Evolutionary conservation across 2,797 vertebrate genomes (phyloP).

Genomic region (Mormyrus hasselquistii): DNA sequence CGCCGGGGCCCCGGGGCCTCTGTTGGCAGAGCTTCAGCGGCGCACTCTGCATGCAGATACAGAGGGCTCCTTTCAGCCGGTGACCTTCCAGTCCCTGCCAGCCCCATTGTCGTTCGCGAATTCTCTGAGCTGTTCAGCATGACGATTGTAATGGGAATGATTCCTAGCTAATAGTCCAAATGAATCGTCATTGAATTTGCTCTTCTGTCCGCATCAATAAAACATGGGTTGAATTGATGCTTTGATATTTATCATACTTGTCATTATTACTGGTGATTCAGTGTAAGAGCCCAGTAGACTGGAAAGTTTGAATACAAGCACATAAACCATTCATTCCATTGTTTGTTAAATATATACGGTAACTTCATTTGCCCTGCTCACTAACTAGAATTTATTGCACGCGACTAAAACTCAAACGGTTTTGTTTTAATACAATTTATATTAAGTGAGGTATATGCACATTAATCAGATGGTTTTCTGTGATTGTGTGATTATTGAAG

Average conservation of each 20-base stretch:
- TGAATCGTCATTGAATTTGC: background rate
- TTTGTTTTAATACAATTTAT: background rate
- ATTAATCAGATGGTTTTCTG: background rate
- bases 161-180: background rate
- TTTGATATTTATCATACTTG: conserved; percentile 2
- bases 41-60: background rate
- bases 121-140: background rate
- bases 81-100: background rate
- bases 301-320: background rate
- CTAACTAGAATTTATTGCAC: background rate
- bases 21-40: background rate
- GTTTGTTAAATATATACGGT: background rate
- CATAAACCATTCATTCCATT: background rate
- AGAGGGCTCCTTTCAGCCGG: background rate
- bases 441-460: background rate
- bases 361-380: background rate
- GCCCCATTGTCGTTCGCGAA: background rate
- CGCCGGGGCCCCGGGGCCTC: background rate
- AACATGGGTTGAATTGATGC: background rate
- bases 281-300: background rate
- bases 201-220: background rate
- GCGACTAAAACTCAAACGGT: background rate
- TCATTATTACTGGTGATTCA: background rate
- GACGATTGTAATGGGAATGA: background rate
- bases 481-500: background rate